Percentiles rank a stretch among this genome's conserved stretches.
Conservation (phyloP, 2,797 vertebrate species). For the Anguilla megastoma region DNA sequence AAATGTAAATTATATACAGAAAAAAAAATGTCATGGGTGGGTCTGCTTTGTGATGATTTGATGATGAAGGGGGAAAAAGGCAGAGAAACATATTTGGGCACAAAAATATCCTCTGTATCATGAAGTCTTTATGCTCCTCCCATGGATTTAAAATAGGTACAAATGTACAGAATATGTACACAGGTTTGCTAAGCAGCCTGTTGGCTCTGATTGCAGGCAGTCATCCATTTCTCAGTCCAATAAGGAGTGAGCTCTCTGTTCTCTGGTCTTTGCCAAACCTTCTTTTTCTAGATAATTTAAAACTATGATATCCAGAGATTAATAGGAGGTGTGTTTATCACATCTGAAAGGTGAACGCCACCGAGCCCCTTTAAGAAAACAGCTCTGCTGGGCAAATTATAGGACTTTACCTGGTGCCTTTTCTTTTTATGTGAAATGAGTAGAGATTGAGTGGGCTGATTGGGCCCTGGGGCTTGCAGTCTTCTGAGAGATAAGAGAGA, state of each 20-base stretch:
- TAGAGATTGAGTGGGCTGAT: neutral
- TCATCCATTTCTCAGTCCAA: neutral
- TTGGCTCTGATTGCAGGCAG: neutral
- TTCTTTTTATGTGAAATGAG: constrained; percentile 23
- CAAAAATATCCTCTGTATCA: neutral
- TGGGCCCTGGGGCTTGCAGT: constrained; percentile 23
- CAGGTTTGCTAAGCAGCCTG: neutral
- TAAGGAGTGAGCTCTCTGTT: neutral
- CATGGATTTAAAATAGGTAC: neutral
- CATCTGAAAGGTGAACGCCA: constrained; percentile 15
- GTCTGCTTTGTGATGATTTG: too few species aligned
- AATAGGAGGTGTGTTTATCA: neutral
- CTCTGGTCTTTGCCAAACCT: neutral
- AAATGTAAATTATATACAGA: too few species aligned
- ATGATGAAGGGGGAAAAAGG: neutral
- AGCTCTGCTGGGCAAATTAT: neutral
- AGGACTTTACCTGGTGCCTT: constrained; percentile 12
- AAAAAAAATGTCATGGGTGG: too few species aligned
- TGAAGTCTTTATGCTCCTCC: neutral
- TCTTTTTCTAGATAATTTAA: neutral
- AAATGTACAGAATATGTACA: neutral
- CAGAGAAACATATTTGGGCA: neutral
- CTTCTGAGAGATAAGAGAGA: constrained; percentile 20
- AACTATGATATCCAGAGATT: neutral
- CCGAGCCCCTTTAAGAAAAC: constrained; percentile 8